Evolutionary conservation across 2,113 vertebrate species (phyloP).

Genomic region (Rhinopomastus cyanomelas): DNA sequence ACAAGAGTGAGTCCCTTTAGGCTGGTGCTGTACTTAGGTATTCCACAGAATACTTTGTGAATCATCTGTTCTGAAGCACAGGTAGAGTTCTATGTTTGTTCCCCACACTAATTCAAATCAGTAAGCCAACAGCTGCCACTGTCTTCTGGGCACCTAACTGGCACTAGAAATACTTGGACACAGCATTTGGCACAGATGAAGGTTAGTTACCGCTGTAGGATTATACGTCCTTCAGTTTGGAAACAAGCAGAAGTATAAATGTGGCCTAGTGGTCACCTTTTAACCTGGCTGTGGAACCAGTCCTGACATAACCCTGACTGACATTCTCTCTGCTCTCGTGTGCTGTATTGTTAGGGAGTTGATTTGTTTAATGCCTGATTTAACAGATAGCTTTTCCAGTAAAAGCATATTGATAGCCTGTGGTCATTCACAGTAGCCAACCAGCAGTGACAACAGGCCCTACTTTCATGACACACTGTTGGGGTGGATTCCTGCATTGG

Average conservation of each 20-base stretch:
- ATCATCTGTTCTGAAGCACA: background rate
- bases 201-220: background rate
- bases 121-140: background rate
- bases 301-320: background rate
- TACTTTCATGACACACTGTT: background rate
- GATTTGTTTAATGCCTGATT: background rate
- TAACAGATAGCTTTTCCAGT: background rate
- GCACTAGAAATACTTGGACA: background rate
- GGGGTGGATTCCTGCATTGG: background rate
- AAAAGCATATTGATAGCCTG: background rate
- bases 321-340: background rate
- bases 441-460: background rate
- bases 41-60: background rate
- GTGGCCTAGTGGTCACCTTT: background rate
- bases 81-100: background rate
- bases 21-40: background rate
- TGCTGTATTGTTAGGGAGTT: background rate
- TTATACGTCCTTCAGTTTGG: background rate
- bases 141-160: background rate
- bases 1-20: background rate
- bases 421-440: background rate
- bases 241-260: background rate
- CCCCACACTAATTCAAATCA: background rate
- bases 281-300: background rate
- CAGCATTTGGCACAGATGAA: background rate